These are phyloP conservation scores for Herpetotheres cachinnans DNA, from an alignment of 2,113 vertebrate species.

Conservation along the genomic window DNA sequence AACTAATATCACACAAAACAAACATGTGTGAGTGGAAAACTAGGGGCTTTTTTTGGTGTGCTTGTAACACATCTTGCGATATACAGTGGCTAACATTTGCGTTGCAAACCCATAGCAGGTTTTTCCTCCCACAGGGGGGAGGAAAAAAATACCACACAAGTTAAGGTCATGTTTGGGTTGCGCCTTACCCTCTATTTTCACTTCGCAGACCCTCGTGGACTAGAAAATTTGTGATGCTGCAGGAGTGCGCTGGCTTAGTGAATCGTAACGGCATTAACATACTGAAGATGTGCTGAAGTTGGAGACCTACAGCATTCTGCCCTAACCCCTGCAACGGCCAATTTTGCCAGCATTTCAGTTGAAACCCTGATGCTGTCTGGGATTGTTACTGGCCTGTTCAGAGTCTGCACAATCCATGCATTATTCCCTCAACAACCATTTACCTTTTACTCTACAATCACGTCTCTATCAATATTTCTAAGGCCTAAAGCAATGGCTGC, in stretches of 20 bases:
- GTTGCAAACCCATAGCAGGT: background rate
- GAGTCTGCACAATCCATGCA: background rate
- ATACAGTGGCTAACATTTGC: background rate
- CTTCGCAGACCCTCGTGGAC: constrained; percentile 35
- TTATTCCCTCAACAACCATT: constrained; percentile 50
- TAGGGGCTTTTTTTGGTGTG: accelerated
- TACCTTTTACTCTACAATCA: constrained; percentile 53
- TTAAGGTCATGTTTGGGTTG: constrained; percentile 53
- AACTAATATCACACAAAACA: background rate
- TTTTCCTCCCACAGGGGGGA: constrained; percentile 3
- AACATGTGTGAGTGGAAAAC: accelerated
- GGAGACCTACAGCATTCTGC: constrained; percentile 20
- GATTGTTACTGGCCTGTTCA: background rate
- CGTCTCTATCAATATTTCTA: constrained; percentile 49
- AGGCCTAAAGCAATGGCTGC: constrained; percentile 45
- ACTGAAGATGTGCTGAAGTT: constrained; percentile 52
- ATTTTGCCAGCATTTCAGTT: background rate
- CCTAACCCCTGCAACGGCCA: constrained; percentile 1
- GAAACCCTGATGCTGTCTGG: background rate
- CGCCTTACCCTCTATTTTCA: constrained; percentile 13
- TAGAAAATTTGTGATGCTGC: constrained; percentile 45
- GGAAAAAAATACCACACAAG: constrained; percentile 34
- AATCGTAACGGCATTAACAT: constrained; percentile 22
- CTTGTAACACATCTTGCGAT: background rate
- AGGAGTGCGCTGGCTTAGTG: background rate